Evolutionary conservation across 1,140 invertebrate species (phyloP), one percentile per base, ranked within the genome.

Genomic region (Ooceraea biroi): DNA sequence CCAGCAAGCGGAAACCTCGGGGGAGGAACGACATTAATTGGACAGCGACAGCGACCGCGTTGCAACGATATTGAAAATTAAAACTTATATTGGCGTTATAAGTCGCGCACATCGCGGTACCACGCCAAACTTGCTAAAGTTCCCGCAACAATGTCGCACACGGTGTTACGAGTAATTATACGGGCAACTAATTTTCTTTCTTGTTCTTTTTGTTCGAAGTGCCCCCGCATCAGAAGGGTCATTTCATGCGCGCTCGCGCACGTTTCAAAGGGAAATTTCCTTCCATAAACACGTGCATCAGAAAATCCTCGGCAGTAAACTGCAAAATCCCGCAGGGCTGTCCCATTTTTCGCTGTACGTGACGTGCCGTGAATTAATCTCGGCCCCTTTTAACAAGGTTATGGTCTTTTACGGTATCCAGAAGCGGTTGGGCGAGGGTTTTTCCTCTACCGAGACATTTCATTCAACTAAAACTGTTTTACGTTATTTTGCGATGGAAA

Each of bases 81-180:
- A 90, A 89, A 91, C 90, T 87, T 85, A 90, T 80, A 85, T 87
- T 85, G 77, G 69, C 57, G 61, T 85, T 90, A 90, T 36, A 36
- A 85, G 80, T 61, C 11, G 50, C 44, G 84, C 82, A 83, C 12
- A 76, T 19, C 57, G 44, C 14, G 25, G 36, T 77, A 14, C 27
- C 52, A 58, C 17, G 22, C 57, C 44, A 77, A 57, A 30, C 58
- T 68, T 19, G 22, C 25, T 14, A 48, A 88, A 90, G 57, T 90
- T 87, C 44, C 27, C 25, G 55, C 83, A 83, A 90, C 82, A 88
- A 88, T 82, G 55, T 12, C n/a, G 44, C 14, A 11, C 48, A 8
- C 41, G 50, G 17, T 30, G 41, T 30, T 46, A 25, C 69, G 58
- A 84, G 55, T 80, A 88, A 88, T 84, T 86, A 63, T 55, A 77